A percentile compares a stretch with the other conserved stretches of the same genome.
phyloP scores from a whole-genome alignment of 2,113 vertebrate species.

The Cardinalis cardinalis region DNA sequence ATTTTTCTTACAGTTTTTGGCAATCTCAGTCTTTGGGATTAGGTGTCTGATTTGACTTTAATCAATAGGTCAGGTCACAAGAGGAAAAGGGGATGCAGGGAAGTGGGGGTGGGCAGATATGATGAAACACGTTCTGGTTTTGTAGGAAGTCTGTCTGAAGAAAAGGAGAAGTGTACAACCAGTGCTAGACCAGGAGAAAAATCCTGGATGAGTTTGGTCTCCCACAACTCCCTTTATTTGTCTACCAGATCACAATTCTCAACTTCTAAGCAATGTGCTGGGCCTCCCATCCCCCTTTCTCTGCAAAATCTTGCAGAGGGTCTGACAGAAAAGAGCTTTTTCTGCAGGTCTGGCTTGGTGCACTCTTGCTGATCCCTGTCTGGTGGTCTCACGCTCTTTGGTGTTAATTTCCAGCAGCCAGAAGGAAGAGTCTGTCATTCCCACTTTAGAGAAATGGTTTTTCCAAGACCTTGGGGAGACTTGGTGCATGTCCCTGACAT shows the following conservation, averaged over 20 bases:
- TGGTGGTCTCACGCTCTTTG: neutral
- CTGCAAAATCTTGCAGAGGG: neutral
- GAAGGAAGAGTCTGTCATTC: neutral
- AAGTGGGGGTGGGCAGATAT: neutral
- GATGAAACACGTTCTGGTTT: neutral
- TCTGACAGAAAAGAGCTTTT: neutral
- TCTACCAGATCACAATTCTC: fast-evolving
- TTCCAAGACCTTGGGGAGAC: neutral
- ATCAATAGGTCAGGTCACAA: neutral
- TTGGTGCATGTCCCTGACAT: neutral
- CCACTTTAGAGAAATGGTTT: neutral
- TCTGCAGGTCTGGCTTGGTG: neutral
- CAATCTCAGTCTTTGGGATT: neutral
- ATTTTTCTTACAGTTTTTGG: neutral
- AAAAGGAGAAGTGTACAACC: neutral
- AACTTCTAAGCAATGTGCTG: neutral
- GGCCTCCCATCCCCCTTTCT: neutral
- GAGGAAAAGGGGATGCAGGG: neutral
- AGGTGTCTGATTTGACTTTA: neutral
- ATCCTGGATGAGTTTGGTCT: neutral
- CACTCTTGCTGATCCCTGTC: neutral
- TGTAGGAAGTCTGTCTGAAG: neutral
- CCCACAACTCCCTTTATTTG: fast-evolving
- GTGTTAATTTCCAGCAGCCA: neutral
- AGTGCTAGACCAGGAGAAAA: neutral